A percentile compares a stretch with the other conserved stretches of the same genome.
These are phyloP conservation scores for Diarsia rubi DNA, from an alignment of 2,888 invertebrate genomes.

Conservation along the genomic window DNA sequence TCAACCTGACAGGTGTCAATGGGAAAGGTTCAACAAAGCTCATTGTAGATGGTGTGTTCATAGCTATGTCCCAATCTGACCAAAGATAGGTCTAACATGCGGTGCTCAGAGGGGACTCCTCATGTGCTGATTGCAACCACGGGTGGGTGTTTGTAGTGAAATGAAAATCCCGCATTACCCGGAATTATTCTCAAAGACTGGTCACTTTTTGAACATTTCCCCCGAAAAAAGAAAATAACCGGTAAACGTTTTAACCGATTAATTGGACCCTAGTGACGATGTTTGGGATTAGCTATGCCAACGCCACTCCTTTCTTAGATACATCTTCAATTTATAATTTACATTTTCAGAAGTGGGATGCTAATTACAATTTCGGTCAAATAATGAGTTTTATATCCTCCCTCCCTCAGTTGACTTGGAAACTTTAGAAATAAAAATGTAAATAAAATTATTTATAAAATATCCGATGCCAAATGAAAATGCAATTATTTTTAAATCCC, in stretches of 20 bases:
- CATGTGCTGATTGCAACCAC: not conserved
- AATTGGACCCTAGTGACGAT: not conserved
- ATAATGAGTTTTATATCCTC: not conserved
- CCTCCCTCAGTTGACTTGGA: constrained; percentile 7
- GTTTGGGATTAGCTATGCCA: not conserved
- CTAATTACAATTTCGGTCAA: not conserved
- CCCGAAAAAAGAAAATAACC: no score
- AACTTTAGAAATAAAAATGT: constrained; percentile 2
- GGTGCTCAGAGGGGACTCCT: no score
- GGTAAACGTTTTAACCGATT: no score
- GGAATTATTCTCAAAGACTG: no score
- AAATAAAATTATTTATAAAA: constrained; percentile 5
- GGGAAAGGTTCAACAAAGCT: not conserved
- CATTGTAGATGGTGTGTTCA: not conserved
- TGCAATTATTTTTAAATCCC: not conserved
- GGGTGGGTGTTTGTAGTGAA: no score
- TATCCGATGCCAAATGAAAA: not conserved
- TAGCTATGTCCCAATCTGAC: not conserved
- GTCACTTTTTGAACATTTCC: no score
- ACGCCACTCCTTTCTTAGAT: not conserved
- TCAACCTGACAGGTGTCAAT: not conserved
- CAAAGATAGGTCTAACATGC: not conserved
- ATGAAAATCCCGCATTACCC: no score
- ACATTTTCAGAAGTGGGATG: not conserved
- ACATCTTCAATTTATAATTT: not conserved